phyloP scores from a whole-genome alignment of 2,888 invertebrate genomes.

The Oscheius sp. region DNA sequence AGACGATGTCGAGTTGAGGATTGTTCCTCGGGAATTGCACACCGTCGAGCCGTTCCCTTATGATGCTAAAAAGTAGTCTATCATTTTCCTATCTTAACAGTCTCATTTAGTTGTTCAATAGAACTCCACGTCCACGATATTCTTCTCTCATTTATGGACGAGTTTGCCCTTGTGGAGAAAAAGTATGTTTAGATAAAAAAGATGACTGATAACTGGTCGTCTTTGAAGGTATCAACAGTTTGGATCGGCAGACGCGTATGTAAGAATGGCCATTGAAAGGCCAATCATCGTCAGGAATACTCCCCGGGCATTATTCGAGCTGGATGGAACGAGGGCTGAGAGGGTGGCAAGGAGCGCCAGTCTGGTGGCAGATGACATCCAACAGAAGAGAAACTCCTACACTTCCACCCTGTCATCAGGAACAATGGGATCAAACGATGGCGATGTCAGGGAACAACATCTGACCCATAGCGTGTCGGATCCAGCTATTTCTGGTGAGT shows the following conservation, averaged over 20 bases:
- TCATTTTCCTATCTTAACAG: background rate
- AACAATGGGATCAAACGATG: constrained; percentile 36
- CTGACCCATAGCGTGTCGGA: constrained; percentile 34
- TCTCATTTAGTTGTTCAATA: background rate
- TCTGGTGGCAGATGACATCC: constrained; percentile 24
- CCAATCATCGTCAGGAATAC: constrained; percentile 27
- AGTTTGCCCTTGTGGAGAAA: constrained; percentile 35
- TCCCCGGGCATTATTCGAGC: constrained; percentile 28
- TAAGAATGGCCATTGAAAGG: constrained; percentile 31
- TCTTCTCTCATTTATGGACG: constrained; percentile 30
- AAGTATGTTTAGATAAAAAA: constrained; percentile 17
- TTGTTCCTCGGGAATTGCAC: constrained; percentile 29
- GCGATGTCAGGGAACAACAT: constrained; percentile 32
- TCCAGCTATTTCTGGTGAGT: constrained; percentile 32
- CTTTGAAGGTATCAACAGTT: constrained; percentile 36
- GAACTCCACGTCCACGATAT: constrained; percentile 36
- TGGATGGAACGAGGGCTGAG: constrained; percentile 20
- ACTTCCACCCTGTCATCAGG: constrained; percentile 35
- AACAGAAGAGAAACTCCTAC: constrained; percentile 25
- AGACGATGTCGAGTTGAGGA: constrained; percentile 64
- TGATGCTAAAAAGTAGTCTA: constrained; percentile 12
- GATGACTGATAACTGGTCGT: background rate
- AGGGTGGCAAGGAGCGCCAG: constrained; percentile 35
- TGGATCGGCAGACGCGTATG: constrained; percentile 34
- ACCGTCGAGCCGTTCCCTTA: constrained; percentile 27